Evolutionary conservation across 2,113 vertebrate species (phyloP).

Genomic region (Gymnobelideus leadbeateri): DNA sequence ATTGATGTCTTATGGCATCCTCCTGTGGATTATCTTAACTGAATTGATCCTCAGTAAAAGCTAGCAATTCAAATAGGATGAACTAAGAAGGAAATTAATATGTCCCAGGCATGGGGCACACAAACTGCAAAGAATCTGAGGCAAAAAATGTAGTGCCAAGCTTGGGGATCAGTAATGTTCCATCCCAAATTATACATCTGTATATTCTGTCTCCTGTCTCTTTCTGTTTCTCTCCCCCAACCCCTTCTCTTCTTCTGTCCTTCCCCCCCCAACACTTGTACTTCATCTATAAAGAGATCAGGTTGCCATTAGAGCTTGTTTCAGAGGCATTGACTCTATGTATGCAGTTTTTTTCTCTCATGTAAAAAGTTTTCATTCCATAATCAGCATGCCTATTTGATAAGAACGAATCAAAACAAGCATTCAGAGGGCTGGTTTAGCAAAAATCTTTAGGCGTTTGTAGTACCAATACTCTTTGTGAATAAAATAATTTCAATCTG

Average conservation of each 20-base stretch:
- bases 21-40: neutral
- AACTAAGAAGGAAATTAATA: neutral
- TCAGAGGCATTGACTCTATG: neutral
- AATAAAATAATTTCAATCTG: neutral
- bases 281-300: neutral
- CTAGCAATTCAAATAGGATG: neutral
- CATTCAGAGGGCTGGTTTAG: conserved; percentile 24
- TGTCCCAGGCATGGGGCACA: neutral
- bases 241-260: too few species aligned
- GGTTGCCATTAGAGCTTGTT: neutral
- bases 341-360: neutral
- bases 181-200: neutral
- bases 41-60: neutral
- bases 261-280: neutral
- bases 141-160: neutral
- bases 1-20: too few species aligned
- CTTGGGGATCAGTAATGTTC: neutral
- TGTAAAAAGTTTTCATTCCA: neutral
- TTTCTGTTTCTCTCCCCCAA: too few species aligned
- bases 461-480: neutral
- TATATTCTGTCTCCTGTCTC: neutral
- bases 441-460: conserved; percentile 33
- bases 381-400: conserved; percentile 20
- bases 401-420: neutral
- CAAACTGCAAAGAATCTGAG: neutral